Base-by-base conservation (phyloP, 2,888 invertebrate species). In the Zhuqinia jingwanae region DNA sequence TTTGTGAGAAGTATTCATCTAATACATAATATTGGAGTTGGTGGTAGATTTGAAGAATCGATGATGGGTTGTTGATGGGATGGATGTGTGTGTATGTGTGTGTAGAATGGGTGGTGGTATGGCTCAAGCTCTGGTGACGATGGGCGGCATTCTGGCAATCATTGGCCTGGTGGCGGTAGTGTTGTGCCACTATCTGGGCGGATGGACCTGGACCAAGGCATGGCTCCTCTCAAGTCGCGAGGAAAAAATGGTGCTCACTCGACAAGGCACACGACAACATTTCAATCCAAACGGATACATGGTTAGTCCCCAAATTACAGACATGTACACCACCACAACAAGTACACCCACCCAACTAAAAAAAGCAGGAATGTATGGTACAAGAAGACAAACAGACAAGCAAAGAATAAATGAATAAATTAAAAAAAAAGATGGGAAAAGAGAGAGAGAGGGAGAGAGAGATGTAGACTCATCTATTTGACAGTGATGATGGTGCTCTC, bases 241-340 rank as follows among this genome's bases (percentile, higher is more conserved):
- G 89, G 94, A 94, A 91, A 94, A 94, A 91, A 93, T 93, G 68
- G 93, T 93, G 75, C 92, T 94, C 36, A 94, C 94, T 0, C 92
- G 93, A 89, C 92, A 93, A 30, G 88, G 87, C 73, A 84, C 85
- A 22, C 93, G 92, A 89, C 94, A 93, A 27, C 93, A 95, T 85
- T 95, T 94, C 91, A 94, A 95, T 91, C 94, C 95, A 27, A 95
- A 95, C 91, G 95, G 95, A 90, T 95, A 94, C 92, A 93, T 95
- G 93, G 95, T 95, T 92, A 93, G 93, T 92, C 22, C 68, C 10
- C 65, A 65, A 13, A 65, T 20, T 36, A 36, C 15, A 65, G 2
- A 58, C 22, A 22, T n/a, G n/a, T n/a, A n/a, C n/a, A n/a, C n/a
- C n/a, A n/a, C n/a, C n/a, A n/a, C 8, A 58, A 27, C 30, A 65